A percentile compares a stretch with the other conserved stretches of the same genome.
Conservation (phyloP, 2,888 invertebrate genomes). For the Acronicta aceris region DNA sequence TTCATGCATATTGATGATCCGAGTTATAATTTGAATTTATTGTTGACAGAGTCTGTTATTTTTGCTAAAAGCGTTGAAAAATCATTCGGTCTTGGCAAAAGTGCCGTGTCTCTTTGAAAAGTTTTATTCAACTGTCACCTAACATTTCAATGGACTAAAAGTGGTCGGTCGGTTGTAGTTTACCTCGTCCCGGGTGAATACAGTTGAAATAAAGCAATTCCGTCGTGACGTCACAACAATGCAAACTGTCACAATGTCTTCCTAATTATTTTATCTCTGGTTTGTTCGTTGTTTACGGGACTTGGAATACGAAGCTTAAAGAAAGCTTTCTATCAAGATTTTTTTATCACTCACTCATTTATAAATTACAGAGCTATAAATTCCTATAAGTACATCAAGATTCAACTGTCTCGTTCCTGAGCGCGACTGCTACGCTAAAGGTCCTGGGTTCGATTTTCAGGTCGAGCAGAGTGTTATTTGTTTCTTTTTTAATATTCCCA, state of each 20-base stretch:
- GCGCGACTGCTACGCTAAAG: too few relatives aligned
- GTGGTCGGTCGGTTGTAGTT: slow-evolving; percentile 54
- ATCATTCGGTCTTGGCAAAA: slow-evolving; percentile 10
- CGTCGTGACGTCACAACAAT: slow-evolving; percentile 39
- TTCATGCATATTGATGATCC: slow-evolving; percentile 49
- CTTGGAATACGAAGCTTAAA: slow-evolving; percentile 25
- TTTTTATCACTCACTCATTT: too few relatives aligned
- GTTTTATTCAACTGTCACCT: slow-evolving; percentile 54
- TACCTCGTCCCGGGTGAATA: slow-evolving; percentile 55
- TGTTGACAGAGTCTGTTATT: slow-evolving; percentile 51
- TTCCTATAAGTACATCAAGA: too few relatives aligned
- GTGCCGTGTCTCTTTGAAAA: slow-evolving; percentile 21
- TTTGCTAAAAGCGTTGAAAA: slow-evolving; percentile 43
- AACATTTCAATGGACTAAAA: slow-evolving; percentile 60
- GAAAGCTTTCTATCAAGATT: slow-evolving; percentile 3
- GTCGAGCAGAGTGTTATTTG: too few relatives aligned
- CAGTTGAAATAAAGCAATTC: slow-evolving; percentile 65
- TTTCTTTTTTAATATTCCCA: too few relatives aligned
- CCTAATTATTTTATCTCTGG: slow-evolving; percentile 42
- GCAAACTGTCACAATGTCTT: slow-evolving; percentile 49
- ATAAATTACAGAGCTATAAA: too few relatives aligned
- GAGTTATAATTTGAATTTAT: slow-evolving; percentile 48
- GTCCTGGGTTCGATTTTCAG: too few relatives aligned
- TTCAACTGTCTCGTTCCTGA: too few relatives aligned
- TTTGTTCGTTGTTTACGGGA: slow-evolving; percentile 35